Evolutionary conservation across 1,140 invertebrate species (phyloP), one percentile per base, ranked within the genome.

Genomic region (Macrotrachela quadricornifera): DNA sequence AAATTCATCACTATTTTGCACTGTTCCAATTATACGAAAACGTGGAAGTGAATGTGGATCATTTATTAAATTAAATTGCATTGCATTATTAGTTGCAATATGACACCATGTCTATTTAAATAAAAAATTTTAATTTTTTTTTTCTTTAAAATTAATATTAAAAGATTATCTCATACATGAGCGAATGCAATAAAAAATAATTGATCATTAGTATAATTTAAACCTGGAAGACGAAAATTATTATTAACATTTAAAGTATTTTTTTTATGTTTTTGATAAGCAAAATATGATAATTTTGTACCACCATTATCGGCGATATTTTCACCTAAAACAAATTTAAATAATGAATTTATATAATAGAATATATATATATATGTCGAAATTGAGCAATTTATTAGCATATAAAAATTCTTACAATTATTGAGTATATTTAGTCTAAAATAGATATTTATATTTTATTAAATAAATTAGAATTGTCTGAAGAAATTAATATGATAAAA

Each of bases 111-210:
- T 55, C 64, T 66, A 49, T 38, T 8, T 36, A 46, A 37, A 13
- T 21, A 47, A 47, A 41, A 10, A 3, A 49, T 40, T 54, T n/a
- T 13, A n/a, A n/a, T n/a, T n/a, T n/a, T n/a, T n/a, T n/a, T n/a
- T 0, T 48, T 30, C 21, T 30, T 38, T 47, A 6, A 38, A 36
- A 11, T 16, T 15, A 21, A 11, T 6, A 45, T 21, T 11, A 38
- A 45, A 43, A 42, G 16, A 44, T 15, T 21, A 45, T 17, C 46
- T 40, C n/a, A n/a, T 55, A 69, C 69, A 60, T 67, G 63, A 16
- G 62, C 63, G 59, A 66, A 67, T 37, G 65, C 62, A 6, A 70
- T 58, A 57, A 67, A 95, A 63, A 92, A 83, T 15, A 94, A 71
- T 66, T 90, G 84, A 57, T 42, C 21, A 30, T 30, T 30, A 4